phyloP scores from a whole-genome alignment of 2,888 invertebrate genomes.

The Drosophila subquinaria region DNA sequence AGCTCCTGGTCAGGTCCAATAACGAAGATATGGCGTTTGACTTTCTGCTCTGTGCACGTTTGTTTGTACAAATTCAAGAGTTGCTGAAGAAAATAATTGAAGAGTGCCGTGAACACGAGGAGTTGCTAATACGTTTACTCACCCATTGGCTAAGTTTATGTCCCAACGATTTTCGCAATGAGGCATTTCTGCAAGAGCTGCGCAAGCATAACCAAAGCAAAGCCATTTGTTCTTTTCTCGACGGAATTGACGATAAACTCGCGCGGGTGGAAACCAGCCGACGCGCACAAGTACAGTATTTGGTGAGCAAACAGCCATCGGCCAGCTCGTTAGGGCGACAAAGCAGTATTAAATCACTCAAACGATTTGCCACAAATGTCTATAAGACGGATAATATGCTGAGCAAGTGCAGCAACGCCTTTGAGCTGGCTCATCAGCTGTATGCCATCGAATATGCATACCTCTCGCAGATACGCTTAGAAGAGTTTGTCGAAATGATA shows the following conservation, averaged over 20 bases:
- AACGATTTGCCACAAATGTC: constrained; percentile 83
- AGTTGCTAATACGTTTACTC: constrained; percentile 86
- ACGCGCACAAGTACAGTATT: constrained; percentile 86
- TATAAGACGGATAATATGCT: constrained; percentile 86
- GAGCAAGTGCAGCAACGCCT: constrained; percentile 91
- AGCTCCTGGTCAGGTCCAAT: constrained; percentile 61
- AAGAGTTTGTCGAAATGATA: constrained; percentile 97
- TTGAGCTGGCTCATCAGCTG: constrained; percentile 94
- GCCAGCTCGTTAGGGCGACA: constrained; percentile 66
- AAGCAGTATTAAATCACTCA: constrained; percentile 84
- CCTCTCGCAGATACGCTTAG: constrained; percentile 96
- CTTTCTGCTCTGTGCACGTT: constrained; percentile 54
- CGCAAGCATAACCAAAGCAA: constrained; percentile 91
- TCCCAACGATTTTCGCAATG: constrained; percentile 97
- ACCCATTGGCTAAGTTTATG: constrained; percentile 97
- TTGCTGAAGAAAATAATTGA: constrained; percentile 92
- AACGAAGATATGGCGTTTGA: constrained; percentile 92
- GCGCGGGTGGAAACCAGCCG: constrained; percentile 23
- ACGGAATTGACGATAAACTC: constrained; percentile 81
- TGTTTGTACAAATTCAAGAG: constrained; percentile 89
- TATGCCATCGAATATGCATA: constrained; percentile 97
- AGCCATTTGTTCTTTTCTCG: constrained; percentile 86
- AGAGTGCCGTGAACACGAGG: constrained; percentile 86
- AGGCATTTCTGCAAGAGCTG: constrained; percentile 95
- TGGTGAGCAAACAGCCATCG: constrained; percentile 58